A percentile compares a stretch with the other conserved stretches of the same genome.
Evolutionary conservation across 2,113 vertebrate species (phyloP).

Genomic region (Hydrolagus affinis): DNA sequence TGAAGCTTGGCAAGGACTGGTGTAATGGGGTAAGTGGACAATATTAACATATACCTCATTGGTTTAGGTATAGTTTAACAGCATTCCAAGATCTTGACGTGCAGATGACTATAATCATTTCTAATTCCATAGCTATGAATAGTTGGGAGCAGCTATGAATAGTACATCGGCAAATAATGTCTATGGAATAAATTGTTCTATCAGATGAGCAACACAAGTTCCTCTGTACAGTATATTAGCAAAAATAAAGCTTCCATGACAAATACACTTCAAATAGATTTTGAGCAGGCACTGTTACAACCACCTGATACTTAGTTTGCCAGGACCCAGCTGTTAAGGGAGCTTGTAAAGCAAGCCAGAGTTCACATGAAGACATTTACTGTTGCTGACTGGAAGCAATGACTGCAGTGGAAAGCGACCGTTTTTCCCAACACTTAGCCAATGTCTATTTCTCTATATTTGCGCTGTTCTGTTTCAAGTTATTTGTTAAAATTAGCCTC

Average conservation of each 20-base stretch:
- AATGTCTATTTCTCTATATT: conserved; percentile 95
- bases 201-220: conserved; percentile 19
- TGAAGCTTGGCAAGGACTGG: too few relatives aligned
- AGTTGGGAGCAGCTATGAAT: neutral
- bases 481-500: conserved; percentile 92
- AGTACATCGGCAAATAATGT: neutral
- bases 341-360: conserved; percentile 55
- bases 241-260: conserved; percentile 20
- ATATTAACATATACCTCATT: neutral
- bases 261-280: conserved; percentile 29
- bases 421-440: conserved; percentile 77
- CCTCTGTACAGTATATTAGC: neutral
- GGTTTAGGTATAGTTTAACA: conserved; percentile 7
- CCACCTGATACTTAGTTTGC: conserved; percentile 60
- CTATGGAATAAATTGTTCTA: conserved; percentile 21
- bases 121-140: conserved; percentile 7
- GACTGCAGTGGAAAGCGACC: conserved; percentile 73
- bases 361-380: conserved; percentile 53
- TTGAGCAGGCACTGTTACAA: conserved; percentile 47
- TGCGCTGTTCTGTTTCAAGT: conserved; percentile 92
- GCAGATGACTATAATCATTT: conserved; percentile 17
- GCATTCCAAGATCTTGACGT: neutral
- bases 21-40: too few relatives aligned
- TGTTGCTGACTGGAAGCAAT: conserved; percentile 55
- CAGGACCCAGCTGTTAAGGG: conserved; percentile 65